Percentiles rank a stretch among this genome's conserved stretches.
phyloP scores from a whole-genome alignment of 92 coral and sea anemone genomes.

The Palythoa caribaeorum region DNA sequence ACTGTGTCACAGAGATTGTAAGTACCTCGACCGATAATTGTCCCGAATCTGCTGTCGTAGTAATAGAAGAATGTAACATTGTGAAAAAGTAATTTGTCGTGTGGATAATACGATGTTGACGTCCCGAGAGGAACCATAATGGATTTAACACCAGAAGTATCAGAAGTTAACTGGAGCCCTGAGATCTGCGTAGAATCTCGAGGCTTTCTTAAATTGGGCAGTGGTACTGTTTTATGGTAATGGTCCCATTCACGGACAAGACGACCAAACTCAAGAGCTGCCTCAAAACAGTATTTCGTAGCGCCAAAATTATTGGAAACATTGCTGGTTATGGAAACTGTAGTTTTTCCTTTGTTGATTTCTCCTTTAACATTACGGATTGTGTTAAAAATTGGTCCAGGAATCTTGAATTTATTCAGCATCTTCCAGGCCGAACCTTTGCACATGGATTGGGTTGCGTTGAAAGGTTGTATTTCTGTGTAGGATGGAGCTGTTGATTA shows the following conservation, averaged over 20 bases:
- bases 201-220: slow-evolving; percentile 74
- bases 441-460: slow-evolving; percentile 49
- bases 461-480: slow-evolving; percentile 43
- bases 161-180: slow-evolving; percentile 65
- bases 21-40: slow-evolving; percentile 85
- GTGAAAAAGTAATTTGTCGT: slow-evolving; percentile 71
- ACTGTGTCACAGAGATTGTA: slow-evolving; percentile 84
- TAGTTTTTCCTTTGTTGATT: slow-evolving; percentile 50
- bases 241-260: slow-evolving; percentile 72
- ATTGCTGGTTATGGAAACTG: slow-evolving; percentile 17
- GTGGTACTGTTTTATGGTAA: slow-evolving; percentile 56
- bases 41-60: slow-evolving; percentile 63
- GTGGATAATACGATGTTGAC: slow-evolving; percentile 72
- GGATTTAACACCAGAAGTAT: slow-evolving; percentile 50
- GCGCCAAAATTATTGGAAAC: not conserved
- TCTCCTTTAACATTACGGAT: slow-evolving; percentile 59
- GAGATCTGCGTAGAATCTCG: slow-evolving; percentile 54
- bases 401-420: slow-evolving; percentile 32
- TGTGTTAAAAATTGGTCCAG: slow-evolving; percentile 36
- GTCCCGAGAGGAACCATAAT: slow-evolving; percentile 81
- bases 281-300: slow-evolving; percentile 59
- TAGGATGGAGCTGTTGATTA: not conserved
- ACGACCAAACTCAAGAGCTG: slow-evolving; percentile 39
- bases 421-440: not conserved
- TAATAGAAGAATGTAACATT: slow-evolving; percentile 88